Evolutionary conservation across 2,888 invertebrate species (phyloP).

Genomic region (Thumatha senex): DNA sequence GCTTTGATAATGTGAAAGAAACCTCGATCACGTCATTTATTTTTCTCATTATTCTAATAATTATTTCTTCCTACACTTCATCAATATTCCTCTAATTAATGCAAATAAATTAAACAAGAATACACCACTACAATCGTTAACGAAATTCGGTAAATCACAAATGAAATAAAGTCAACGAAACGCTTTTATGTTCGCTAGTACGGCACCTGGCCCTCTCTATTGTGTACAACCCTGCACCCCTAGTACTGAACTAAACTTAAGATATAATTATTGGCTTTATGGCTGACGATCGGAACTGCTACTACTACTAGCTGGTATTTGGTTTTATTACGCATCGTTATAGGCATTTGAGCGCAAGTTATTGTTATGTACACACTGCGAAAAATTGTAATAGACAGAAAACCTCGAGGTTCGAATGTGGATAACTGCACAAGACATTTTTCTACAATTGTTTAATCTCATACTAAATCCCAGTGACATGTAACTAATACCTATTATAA

Average conservation of each 20-base stretch:
- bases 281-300: constrained; percentile 37
- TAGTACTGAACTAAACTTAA: constrained; percentile 45
- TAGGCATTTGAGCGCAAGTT: background rate
- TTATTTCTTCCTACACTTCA: no score
- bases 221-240: constrained; percentile 48
- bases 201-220: constrained; percentile 50
- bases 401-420: no score
- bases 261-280: constrained; percentile 71
- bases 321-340: constrained; percentile 46
- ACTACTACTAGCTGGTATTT: constrained; percentile 38
- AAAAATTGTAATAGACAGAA: no score
- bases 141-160: constrained; percentile 37
- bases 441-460: no score
- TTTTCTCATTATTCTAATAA: no score
- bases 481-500: no score
- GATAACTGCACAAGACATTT: no score
- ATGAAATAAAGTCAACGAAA: constrained; percentile 56
- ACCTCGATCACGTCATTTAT: no score
- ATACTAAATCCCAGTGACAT: no score
- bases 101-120: no score
- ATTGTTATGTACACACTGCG: background rate
- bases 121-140: constrained; percentile 1
- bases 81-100: no score
- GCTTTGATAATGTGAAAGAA: no score
- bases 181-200: constrained; percentile 41